Evolutionary conservation across 2,113 vertebrate genomes (phyloP), one percentile per base, ranked within the genome.

Genomic region (Lanius ludovicianus): DNA sequence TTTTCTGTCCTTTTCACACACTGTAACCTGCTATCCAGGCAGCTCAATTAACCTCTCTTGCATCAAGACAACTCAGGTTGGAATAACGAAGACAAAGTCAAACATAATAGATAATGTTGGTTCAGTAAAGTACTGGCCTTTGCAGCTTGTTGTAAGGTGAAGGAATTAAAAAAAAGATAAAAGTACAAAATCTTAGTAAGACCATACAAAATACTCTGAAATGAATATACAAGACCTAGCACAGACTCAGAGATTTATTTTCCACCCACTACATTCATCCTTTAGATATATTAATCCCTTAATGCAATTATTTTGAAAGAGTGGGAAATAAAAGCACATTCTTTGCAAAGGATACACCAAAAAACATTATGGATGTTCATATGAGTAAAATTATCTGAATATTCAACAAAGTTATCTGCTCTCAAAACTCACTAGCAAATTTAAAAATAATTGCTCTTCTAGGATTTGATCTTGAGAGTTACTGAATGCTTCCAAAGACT

Each of bases 181-280:
- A 88, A 91, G 39, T 62, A 79, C 14, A 93, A 79, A 81, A 87
- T 82, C 37, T 70, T n/a, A 69, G 24, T 42, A 82, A 80, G 33
- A 81, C 64, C 77, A n/a, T 27, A 87, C 28, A 50, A 95, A 95
- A 92, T 67, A 75, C 30, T 75, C 64, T 77, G 39, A 92, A 92
- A 78, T 14, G 17, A 75, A 84, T n/a, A 70, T 19, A 81, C n/a
- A 87, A 85, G 57, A 84, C 59, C 30, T 47, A 89, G 31, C 13
- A 46, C 14, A 90, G 56, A 78, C n/a, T 42, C n/a, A 30, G 35
- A 53, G 27, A 30, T 84, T 88, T 68, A 53, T 70, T 84, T 95
- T 90, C 64, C 41, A 87, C 22, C 24, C 75, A 69, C 68, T 41
- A 65, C 37, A 75, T 62, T 89, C 1, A 70, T 27, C 15, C 56